Conservation (phyloP, 1,140 invertebrate species). For the Belonocnema kinseyi region DNA sequence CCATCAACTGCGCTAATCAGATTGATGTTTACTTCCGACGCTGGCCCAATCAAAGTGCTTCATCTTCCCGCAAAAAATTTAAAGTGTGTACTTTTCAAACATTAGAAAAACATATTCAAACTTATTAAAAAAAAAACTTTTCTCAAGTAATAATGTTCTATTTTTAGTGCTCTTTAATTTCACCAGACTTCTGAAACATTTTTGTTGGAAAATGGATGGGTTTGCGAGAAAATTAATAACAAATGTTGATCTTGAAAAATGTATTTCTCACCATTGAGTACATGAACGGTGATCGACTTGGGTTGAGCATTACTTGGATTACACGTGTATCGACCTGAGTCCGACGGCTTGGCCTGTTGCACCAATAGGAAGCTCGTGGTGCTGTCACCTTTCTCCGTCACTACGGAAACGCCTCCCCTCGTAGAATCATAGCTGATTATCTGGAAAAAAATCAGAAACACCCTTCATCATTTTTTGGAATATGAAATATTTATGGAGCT, state of each 20-base stretch:
- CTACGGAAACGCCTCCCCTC: conserved; percentile 84
- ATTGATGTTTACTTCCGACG: too few species aligned
- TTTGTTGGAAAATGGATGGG: too few species aligned
- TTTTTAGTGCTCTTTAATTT: too few species aligned
- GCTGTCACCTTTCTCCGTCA: conserved; percentile 89
- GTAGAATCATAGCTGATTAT: conserved; percentile 86
- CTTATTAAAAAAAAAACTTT: too few species aligned
- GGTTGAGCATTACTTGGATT: conserved; percentile 92
- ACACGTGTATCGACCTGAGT: conserved; percentile 88
- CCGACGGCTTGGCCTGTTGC: conserved; percentile 85
- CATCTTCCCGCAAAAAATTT: too few species aligned
- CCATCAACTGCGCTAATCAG: too few species aligned
- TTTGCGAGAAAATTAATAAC: too few species aligned
- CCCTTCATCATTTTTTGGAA: neutral
- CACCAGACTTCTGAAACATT: too few species aligned
- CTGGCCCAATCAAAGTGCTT: too few species aligned
- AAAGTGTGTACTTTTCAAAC: too few species aligned
- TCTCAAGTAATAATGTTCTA: too few species aligned
- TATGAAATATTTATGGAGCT: neutral
- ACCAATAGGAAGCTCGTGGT: conserved; percentile 90
- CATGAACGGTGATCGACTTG: conserved; percentile 91
- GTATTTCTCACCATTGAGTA: conserved; percentile 89
- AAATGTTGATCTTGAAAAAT: conserved; percentile 13
- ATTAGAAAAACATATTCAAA: too few species aligned
- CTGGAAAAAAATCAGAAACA: conserved; percentile 71